A percentile compares a stretch with the other conserved stretches of the same genome.
These are phyloP conservation scores for Lucilia cuprina DNA, from an alignment of 1,140 invertebrate genomes.

Conservation along the genomic window DNA sequence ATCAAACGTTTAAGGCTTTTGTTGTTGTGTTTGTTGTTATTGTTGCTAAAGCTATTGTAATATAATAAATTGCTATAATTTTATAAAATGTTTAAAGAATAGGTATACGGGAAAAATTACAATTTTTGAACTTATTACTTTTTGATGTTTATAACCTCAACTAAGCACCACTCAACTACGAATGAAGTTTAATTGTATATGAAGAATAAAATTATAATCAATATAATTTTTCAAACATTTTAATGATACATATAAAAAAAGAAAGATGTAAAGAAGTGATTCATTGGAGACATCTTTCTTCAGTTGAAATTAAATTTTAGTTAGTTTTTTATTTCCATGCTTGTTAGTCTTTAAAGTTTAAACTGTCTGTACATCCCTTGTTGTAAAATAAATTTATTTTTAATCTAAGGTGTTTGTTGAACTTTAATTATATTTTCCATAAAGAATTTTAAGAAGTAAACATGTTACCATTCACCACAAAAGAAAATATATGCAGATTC, in stretches of 20 bases:
- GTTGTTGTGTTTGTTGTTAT: slow-evolving; percentile 19
- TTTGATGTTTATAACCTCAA: background rate
- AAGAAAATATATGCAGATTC: background rate
- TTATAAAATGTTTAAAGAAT: slow-evolving; percentile 39
- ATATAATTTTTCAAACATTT: background rate
- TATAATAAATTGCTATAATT: slow-evolving; percentile 61
- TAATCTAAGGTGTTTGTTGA: slow-evolving; percentile 14
- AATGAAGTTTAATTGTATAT: background rate
- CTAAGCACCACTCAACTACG: no score
- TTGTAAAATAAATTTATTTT: background rate
- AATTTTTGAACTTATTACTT: slow-evolving; percentile 27
- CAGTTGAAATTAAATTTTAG: no score
- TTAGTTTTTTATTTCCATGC: no score
- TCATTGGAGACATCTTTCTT: background rate
- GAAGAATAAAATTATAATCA: background rate
- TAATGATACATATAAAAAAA: background rate
- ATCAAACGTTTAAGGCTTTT: slow-evolving; percentile 27
- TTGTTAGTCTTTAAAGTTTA: no score
- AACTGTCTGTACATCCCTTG: no score
- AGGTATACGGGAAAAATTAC: background rate
- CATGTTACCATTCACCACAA: background rate
- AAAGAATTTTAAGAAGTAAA: background rate
- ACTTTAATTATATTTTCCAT: slow-evolving; percentile 17
- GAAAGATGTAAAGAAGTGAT: background rate
- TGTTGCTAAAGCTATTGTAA: slow-evolving; percentile 13